Conservation (phyloP, 2,797 vertebrate species). For the Phataginus tricuspis region DNA sequence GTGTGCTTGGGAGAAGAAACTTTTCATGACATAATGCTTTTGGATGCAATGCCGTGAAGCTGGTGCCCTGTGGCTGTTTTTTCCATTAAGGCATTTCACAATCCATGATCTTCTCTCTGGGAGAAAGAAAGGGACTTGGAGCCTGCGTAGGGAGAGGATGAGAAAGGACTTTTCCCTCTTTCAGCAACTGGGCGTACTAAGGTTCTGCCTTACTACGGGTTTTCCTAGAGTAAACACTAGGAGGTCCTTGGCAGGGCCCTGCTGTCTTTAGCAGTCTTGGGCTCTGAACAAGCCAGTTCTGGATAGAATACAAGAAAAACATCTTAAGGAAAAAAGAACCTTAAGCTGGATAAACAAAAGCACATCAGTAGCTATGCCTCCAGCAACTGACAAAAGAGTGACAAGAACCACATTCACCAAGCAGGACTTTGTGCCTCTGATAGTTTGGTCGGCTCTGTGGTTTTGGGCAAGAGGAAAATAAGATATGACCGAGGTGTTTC, state of each 20-base stretch:
- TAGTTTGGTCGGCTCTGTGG: slow-evolving; percentile 21
- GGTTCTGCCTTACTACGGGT: slow-evolving; percentile 1
- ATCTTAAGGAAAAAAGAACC: slow-evolving; percentile 48
- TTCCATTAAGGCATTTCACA: slow-evolving; percentile 83
- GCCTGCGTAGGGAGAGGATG: not conserved
- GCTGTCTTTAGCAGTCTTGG: not conserved
- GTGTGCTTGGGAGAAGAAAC: slow-evolving; percentile 77
- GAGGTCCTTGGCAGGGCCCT: slow-evolving; percentile 9
- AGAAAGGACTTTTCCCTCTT: slow-evolving; percentile 20
- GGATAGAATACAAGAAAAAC: slow-evolving; percentile 45
- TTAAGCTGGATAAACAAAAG: slow-evolving; percentile 39
- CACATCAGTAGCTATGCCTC: not conserved
- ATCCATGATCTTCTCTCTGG: slow-evolving; percentile 62
- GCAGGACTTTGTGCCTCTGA: slow-evolving; percentile 48
- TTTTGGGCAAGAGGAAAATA: not conserved
- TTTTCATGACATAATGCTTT: slow-evolving; percentile 84
- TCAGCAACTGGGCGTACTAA: not conserved
- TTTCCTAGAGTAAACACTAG: slow-evolving; percentile 48
- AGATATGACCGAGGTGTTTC: not conserved
- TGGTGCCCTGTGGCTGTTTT: slow-evolving; percentile 82
- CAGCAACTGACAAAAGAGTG: not conserved
- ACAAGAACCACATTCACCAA: slow-evolving; percentile 35
- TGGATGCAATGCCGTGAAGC: slow-evolving; percentile 80
- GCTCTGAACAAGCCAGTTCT: slow-evolving; percentile 24
- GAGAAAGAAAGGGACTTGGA: slow-evolving; percentile 54